Evolutionary conservation across 2,113 vertebrate species (phyloP), one percentile per base, ranked within the genome.

Genomic region (Aspiorhynchus laticeps): DNA sequence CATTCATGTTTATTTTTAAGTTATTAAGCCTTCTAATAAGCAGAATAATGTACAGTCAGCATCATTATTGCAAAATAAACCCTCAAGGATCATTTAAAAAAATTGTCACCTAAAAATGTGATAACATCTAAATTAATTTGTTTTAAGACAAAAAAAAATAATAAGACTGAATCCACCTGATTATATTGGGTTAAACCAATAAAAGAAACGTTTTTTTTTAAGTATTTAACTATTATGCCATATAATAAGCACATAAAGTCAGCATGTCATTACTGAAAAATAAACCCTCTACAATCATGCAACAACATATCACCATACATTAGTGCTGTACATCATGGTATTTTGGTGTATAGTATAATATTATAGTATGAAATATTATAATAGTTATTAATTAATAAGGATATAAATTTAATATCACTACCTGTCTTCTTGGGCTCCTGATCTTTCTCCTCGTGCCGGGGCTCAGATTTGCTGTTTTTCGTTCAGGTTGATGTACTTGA

Each of bases 381-480:
- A 71, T 73, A 73, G 4, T 7, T 69, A 19, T 67, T 33, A 31
- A 41, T 74, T 41, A 43, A 14, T 43, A 43, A 41, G 9, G 7
- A 9, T 28, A 21, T n/a, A 0, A 73, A 53, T 51, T 7, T 6
- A 28, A 63, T 19, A 63, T 33, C 41, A 48, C 5, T 73, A 96
- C 96, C 96, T 95, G 96, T 88, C 95, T 94, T 88, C 92, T 96
- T 43, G 90, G 87, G 84, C 90, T 94, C 80, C 87, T 65, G 73
- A 46, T 21, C 73, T 86, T 92, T 38, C 93, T 93, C 89, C 91
- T 96, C 5, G 85, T 92, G 89, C 88, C 90, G 83, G 93, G 93
- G n/a, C 94, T 95, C 6, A 93, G 91, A 48, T 93, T 92, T 38
- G 94, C 65, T 0, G 90, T 59, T 93, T 93, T 84, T 92, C 93